Conservation (phyloP, 2,113 vertebrate genomes). For the Dendrocopos noguchii region DNA sequence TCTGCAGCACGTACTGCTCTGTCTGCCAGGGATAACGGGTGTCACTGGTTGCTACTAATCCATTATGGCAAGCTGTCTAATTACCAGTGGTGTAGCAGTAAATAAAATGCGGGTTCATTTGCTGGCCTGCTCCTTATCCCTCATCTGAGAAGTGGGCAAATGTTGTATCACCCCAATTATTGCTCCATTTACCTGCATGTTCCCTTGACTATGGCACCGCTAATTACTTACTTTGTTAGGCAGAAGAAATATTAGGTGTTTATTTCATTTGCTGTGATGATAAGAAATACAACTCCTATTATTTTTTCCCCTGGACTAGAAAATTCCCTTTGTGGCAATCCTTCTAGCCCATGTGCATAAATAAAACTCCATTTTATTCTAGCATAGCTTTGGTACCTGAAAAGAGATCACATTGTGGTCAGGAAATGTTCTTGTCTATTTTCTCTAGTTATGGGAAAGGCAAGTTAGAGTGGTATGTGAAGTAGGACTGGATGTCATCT, state of each 20-base stretch:
- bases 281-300: slow-evolving; percentile 37
- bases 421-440: neutral
- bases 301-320: slow-evolving; percentile 28
- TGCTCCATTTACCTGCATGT: slow-evolving; percentile 56
- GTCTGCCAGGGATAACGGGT: slow-evolving; percentile 55
- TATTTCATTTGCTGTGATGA: slow-evolving; percentile 56
- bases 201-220: slow-evolving; percentile 51
- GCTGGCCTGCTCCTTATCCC: slow-evolving; percentile 60
- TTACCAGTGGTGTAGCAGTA: slow-evolving; percentile 49
- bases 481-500: neutral
- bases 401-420: neutral
- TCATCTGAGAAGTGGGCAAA: slow-evolving; percentile 62
- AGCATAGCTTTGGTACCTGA: neutral
- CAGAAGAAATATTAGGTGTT: slow-evolving; percentile 43
- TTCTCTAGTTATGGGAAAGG: neutral
- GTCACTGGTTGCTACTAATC: slow-evolving; percentile 49
- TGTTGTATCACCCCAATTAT: slow-evolving; percentile 70
- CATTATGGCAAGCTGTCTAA: slow-evolving; percentile 59
- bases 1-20: neutral
- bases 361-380: neutral
- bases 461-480: neutral
- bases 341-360: neutral
- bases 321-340: neutral
- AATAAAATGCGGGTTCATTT: slow-evolving; percentile 56
- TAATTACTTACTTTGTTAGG: slow-evolving; percentile 61